Evolutionary conservation across 2,888 invertebrate genomes (phyloP).

Genomic region (Campopleginae sp.): DNA sequence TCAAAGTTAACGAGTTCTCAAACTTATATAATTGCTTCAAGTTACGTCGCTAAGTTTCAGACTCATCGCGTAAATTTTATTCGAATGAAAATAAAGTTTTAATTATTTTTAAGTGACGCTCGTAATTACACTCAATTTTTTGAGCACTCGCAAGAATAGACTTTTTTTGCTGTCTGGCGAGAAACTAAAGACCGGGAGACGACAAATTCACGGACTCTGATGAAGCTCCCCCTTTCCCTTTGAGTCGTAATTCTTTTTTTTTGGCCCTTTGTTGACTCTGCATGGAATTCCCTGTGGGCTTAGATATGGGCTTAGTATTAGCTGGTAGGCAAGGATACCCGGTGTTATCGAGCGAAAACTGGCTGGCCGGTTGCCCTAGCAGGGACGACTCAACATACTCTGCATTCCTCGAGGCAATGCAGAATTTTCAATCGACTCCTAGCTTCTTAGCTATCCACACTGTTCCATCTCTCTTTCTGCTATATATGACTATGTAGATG

Average conservation of each 20-base stretch:
- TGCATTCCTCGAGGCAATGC: constrained; percentile 67
- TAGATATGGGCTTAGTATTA: constrained; percentile 44
- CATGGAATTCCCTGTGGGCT: background rate
- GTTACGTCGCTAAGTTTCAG: background rate
- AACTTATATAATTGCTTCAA: background rate
- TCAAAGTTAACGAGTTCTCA: background rate
- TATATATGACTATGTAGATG: constrained; percentile 27
- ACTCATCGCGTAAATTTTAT: background rate
- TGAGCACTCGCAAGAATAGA: background rate
- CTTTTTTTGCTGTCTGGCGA: background rate
- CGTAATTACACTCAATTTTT: background rate
- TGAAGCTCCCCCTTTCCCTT: background rate
- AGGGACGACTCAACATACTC: constrained; percentile 62
- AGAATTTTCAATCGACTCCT: constrained; percentile 66
- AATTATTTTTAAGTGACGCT: background rate
- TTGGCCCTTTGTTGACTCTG: background rate
- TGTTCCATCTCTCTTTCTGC: constrained; percentile 20
- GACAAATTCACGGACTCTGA: background rate
- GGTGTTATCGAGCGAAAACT: constrained; percentile 66
- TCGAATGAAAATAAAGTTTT: background rate
- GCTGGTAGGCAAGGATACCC: constrained; percentile 57
- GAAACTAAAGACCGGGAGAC: background rate
- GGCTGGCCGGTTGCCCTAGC: constrained; percentile 63
- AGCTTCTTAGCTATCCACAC: constrained; percentile 32
- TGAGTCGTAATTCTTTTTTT: background rate